Percentiles rank a stretch among this genome's conserved stretches.
Evolutionary conservation across 2,888 invertebrate genomes (phyloP).

Genomic region (Asteroscopus sphinx): DNA sequence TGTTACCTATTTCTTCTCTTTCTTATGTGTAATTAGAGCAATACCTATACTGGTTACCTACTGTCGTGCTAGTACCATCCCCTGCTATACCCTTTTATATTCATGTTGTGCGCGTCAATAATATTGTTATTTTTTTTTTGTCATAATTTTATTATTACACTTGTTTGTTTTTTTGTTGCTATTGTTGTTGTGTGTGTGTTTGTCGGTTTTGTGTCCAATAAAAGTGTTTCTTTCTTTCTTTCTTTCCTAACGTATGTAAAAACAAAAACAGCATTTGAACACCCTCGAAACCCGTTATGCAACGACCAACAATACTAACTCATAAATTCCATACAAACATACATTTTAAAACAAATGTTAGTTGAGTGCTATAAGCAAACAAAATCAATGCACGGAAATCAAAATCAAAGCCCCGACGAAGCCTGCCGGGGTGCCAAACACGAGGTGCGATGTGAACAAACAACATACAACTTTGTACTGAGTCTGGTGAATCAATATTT

Average conservation of each 20-base stretch:
- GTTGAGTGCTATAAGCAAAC: slow-evolving; percentile 39
- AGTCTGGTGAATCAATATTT: slow-evolving; percentile 47
- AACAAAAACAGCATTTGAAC: slow-evolving; percentile 14
- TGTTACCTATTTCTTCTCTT: no score
- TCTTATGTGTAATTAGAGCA: no score
- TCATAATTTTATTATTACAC: no score
- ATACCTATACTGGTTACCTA: no score
- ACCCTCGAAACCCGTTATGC: slow-evolving; percentile 26
- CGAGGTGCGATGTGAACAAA: slow-evolving; percentile 40
- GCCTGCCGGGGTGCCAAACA: slow-evolving; percentile 36
- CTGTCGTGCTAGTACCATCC: no score
- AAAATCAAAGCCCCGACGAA: slow-evolving; percentile 45
- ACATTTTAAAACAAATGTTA: slow-evolving; percentile 34
- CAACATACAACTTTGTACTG: slow-evolving; percentile 15
- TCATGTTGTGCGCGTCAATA: no score
- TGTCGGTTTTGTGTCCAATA: no score
- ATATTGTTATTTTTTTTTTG: no score
- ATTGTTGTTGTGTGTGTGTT: no score
- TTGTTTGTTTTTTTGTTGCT: no score
- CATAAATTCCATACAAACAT: slow-evolving; percentile 34
- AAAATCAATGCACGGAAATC: slow-evolving; percentile 42
- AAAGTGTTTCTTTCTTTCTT: no score
- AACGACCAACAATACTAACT: slow-evolving; percentile 35
- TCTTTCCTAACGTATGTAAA: not conserved
- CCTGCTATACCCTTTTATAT: no score